Percentiles rank a stretch among this genome's conserved stretches.
phyloP scores from a whole-genome alignment of 1,140 invertebrate species.

The Apis dorsata region DNA sequence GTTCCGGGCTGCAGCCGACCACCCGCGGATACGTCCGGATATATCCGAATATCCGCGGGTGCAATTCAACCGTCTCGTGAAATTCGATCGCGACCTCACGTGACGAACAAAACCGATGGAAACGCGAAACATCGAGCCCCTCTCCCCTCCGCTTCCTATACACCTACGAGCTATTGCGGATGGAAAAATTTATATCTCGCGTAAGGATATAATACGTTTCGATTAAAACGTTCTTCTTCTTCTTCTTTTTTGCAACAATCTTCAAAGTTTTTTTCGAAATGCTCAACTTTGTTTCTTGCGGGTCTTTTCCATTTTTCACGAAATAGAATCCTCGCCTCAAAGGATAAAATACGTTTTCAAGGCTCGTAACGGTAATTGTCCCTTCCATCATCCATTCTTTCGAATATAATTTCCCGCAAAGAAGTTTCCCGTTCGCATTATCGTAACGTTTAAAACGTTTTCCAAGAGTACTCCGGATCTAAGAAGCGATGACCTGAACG shows the following conservation, averaged over 20 bases:
- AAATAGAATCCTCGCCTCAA: too few species aligned
- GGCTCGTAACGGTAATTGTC: too few species aligned
- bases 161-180: too few species aligned
- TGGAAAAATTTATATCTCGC: too few species aligned
- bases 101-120: conserved; percentile 22
- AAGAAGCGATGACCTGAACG: conserved; percentile 2
- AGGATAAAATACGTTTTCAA: neutral
- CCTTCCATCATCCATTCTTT: neutral
- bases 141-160: neutral
- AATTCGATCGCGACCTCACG: conserved; percentile 15
- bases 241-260: too few species aligned
- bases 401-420: neutral
- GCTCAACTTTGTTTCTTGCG: too few species aligned
- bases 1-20: conserved; percentile 33
- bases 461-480: neutral
- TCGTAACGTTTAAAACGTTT: neutral
- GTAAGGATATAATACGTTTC: too few species aligned
- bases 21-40: conserved; percentile 44
- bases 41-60: conserved; percentile 57
- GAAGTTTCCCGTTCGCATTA: neutral
- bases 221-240: too few species aligned
- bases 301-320: too few species aligned
- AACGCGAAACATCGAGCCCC: neutral
- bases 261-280: too few species aligned
- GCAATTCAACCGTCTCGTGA: conserved; percentile 26